A percentile compares a stretch with the other conserved stretches of the same genome.
phyloP scores from a whole-genome alignment of 2,797 vertebrate genomes.

The Gila robusta region DNA sequence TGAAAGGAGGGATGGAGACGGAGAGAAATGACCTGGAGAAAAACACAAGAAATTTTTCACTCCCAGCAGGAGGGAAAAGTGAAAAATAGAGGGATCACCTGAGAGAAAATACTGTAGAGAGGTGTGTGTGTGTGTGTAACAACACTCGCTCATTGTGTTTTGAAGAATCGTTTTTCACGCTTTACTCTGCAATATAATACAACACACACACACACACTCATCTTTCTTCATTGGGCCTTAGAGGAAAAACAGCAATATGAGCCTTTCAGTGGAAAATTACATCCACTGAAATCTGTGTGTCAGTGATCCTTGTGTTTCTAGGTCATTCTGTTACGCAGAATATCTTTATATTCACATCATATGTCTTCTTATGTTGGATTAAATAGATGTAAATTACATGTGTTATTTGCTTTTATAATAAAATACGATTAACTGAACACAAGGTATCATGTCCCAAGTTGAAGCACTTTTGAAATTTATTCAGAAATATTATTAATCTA shows the following conservation, averaged over 20 bases:
- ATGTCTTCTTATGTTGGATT: not conserved
- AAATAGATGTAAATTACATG: not conserved
- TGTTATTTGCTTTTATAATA: not conserved
- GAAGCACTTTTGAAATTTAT: not conserved
- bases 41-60: slow-evolving; percentile 16
- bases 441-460: not conserved
- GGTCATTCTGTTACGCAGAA: slow-evolving; percentile 12
- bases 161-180: slow-evolving; percentile 36
- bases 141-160: slow-evolving; percentile 42
- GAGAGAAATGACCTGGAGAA: slow-evolving; percentile 1
- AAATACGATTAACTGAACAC: not conserved
- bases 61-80: slow-evolving; percentile 22
- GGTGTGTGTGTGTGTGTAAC: slow-evolving; percentile 7
- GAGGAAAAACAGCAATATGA: slow-evolving; percentile 38
- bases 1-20: slow-evolving; percentile 20
- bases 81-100: slow-evolving; percentile 40
- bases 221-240: slow-evolving; percentile 35
- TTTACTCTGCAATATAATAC: slow-evolving; percentile 19
- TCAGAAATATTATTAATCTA: not conserved
- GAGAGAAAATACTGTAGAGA: slow-evolving; percentile 35
- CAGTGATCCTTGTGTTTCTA: slow-evolving; percentile 22
- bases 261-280: slow-evolving; percentile 28
- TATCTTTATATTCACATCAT: not conserved
- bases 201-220: slow-evolving; percentile 24
- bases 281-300: slow-evolving; percentile 15